Conservation (phyloP, 2,113 vertebrate genomes). For the Nanger granti region DNA sequence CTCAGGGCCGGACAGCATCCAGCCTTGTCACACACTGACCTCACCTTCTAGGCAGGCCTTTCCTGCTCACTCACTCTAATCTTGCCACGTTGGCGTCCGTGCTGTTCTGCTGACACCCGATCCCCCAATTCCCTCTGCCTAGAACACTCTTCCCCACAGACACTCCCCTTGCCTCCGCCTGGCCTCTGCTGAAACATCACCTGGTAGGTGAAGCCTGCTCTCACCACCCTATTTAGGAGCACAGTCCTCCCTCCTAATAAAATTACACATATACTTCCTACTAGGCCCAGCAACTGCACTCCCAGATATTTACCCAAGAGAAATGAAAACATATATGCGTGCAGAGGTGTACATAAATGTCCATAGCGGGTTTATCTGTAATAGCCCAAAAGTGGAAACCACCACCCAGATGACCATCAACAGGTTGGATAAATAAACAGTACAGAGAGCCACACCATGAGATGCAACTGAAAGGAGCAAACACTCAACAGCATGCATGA, state of each 20-base stretch:
- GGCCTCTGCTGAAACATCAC: neutral
- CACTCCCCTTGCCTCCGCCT: neutral
- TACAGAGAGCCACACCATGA: accelerated
- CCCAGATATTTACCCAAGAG: too few species aligned
- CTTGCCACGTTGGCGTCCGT: neutral
- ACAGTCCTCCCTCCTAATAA: too few species aligned
- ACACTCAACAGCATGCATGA: neutral
- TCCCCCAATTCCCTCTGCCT: neutral
- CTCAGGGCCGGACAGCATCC: neutral
- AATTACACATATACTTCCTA: too few species aligned
- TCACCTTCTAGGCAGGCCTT: neutral
- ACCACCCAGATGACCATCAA: too few species aligned
- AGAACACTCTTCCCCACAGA: neutral
- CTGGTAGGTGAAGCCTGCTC: too few species aligned
- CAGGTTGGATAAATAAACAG: neutral
- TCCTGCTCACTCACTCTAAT: too few species aligned
- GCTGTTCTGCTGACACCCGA: neutral
- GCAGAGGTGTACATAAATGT: neutral
- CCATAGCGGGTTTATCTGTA: neutral
- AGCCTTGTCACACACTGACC: neutral
- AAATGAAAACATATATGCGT: neutral
- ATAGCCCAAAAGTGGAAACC: neutral
- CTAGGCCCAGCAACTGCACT: too few species aligned
- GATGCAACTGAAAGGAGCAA: neutral
- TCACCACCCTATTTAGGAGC: too few species aligned